Conservation (phyloP, 2,888 invertebrate species). For the Agapetus fuscipes region DNA sequence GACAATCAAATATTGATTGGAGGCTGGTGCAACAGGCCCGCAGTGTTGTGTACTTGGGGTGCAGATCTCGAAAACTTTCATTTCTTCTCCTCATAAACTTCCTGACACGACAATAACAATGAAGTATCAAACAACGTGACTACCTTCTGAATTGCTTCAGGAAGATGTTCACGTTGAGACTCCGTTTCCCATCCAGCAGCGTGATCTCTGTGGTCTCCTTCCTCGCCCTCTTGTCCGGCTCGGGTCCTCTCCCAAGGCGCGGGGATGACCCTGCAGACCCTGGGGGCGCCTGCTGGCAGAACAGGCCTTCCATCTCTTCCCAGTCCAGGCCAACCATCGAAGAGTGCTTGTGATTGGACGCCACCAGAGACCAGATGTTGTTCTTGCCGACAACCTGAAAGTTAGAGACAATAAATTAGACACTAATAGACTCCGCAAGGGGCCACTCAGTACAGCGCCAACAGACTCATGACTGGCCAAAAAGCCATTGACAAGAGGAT, state of each 20-base stretch:
- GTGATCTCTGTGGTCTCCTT: conserved; percentile 82
- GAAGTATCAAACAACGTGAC: too few species aligned
- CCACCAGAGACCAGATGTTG: conserved; percentile 90
- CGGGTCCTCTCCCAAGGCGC: conserved; percentile 36
- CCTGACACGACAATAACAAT: too few species aligned
- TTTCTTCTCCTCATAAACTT: too few species aligned
- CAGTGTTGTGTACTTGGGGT: too few species aligned
- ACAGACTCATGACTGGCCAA: too few species aligned
- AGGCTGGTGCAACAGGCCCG: too few species aligned
- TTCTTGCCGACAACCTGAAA: conserved; percentile 73
- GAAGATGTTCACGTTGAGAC: conserved; percentile 96
- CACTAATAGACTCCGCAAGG: too few species aligned
- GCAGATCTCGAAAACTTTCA: too few species aligned
- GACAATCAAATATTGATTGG: too few species aligned
- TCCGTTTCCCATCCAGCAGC: conserved; percentile 85
- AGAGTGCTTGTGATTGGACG: conserved; percentile 72
- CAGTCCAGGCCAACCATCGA: conserved; percentile 84
- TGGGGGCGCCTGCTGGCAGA: conserved; percentile 72
- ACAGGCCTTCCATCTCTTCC: conserved; percentile 88
- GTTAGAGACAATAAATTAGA: conserved; percentile 2
- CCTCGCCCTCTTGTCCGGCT: conserved; percentile 52
- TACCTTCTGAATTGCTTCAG: conserved; percentile 91
- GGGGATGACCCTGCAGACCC: conserved; percentile 44
- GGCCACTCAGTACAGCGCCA: too few species aligned
- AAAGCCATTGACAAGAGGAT: too few species aligned